A percentile compares a stretch with the other conserved stretches of the same genome.
Conservation (phyloP, 2,797 vertebrate genomes). For the Bucorvus abyssinicus region DNA sequence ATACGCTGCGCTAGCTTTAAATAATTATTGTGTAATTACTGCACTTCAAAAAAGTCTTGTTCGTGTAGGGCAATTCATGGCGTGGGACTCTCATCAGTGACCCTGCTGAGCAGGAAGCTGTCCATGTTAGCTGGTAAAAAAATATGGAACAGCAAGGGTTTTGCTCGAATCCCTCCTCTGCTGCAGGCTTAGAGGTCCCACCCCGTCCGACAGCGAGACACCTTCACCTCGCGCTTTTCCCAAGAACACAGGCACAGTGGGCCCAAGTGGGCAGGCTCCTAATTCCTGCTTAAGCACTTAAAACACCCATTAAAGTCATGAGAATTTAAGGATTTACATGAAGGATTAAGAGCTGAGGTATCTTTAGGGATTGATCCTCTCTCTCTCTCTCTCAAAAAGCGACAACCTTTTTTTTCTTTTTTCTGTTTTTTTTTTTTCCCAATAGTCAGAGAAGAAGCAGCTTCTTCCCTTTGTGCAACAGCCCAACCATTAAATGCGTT, state of each 20-base stretch:
- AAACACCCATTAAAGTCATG: neutral
- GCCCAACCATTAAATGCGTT: neutral
- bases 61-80: neutral
- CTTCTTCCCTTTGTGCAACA: neutral
- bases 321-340: slow-evolving; percentile 31
- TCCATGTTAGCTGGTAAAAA: neutral
- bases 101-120: neutral
- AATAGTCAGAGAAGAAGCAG: neutral
- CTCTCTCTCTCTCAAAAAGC: neutral
- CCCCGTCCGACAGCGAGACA: neutral
- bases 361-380: slow-evolving; percentile 2
- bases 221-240: neutral
- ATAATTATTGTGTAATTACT: neutral
- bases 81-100: neutral
- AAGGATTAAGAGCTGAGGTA: slow-evolving; percentile 24
- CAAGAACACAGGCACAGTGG: neutral
- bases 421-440: neutral
- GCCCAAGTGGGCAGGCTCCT: neutral
- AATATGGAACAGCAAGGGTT: neutral
- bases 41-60: too few relatives aligned
- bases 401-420: neutral
- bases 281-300: slow-evolving; percentile 23
- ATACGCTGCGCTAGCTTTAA: neutral
- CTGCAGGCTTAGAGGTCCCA: neutral
- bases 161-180: neutral